phyloP scores from a whole-genome alignment of 1,140 invertebrate species.

The Pemphigus obesinymphae region DNA sequence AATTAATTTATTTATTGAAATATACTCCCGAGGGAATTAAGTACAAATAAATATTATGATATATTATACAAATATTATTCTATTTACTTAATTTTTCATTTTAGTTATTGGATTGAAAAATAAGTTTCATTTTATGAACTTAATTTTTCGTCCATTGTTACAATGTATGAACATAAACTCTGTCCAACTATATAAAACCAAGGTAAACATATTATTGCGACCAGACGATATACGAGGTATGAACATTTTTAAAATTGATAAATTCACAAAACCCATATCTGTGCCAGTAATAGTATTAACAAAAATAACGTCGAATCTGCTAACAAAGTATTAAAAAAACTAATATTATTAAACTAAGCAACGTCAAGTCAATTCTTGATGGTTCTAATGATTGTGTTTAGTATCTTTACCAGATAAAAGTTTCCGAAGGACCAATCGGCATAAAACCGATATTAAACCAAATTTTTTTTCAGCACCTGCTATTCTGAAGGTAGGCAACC shows the following conservation, averaged over 20 bases:
- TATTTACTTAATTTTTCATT: too few relatives aligned
- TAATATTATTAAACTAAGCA: slow-evolving; percentile 69
- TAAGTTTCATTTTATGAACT: neutral
- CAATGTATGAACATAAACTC: neutral
- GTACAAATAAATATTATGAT: too few relatives aligned
- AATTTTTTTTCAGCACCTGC: too few relatives aligned
- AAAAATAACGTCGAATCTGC: slow-evolving; percentile 54
- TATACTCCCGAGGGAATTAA: too few relatives aligned
- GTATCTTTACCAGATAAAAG: too few relatives aligned
- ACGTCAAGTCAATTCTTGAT: slow-evolving; percentile 65
- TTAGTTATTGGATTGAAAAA: too few relatives aligned
- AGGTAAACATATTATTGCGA: slow-evolving; percentile 48
- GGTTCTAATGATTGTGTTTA: slow-evolving; percentile 45
- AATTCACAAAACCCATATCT: slow-evolving; percentile 60
- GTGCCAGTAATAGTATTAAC: slow-evolving; percentile 59
- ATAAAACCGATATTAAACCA: too few relatives aligned
- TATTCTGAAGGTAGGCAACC: too few relatives aligned
- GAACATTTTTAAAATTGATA: slow-evolving; percentile 61
- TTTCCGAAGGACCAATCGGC: too few relatives aligned
- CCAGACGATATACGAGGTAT: slow-evolving; percentile 62
- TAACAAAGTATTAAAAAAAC: slow-evolving; percentile 59
- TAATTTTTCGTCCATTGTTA: neutral
- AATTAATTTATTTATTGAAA: too few relatives aligned
- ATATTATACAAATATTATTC: too few relatives aligned
- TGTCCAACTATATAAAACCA: neutral